phyloP scores from a whole-genome alignment of 2,888 invertebrate genomes.

The Napeogenes inachia region DNA sequence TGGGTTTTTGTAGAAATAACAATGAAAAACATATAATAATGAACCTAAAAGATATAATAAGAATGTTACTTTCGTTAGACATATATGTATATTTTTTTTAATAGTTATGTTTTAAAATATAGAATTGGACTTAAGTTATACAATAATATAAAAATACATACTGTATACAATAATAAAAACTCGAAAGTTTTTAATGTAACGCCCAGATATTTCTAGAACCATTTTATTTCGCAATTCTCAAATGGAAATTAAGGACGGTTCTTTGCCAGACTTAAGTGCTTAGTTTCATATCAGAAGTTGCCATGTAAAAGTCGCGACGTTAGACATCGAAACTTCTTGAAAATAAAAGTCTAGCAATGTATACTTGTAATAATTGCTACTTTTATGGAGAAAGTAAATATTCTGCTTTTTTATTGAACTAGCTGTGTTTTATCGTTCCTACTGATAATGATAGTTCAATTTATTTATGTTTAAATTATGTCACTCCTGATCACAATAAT shows the following conservation, averaged over 20 bases:
- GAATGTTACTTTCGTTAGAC: too few species aligned
- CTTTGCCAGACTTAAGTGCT: slow-evolving; percentile 21
- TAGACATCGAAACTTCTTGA: slow-evolving; percentile 20
- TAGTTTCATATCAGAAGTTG: slow-evolving; percentile 25
- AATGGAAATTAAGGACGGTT: slow-evolving; percentile 26
- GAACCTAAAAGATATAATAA: too few species aligned
- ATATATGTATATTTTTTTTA: too few species aligned
- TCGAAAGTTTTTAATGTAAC: slow-evolving; percentile 14
- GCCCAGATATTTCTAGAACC: slow-evolving; percentile 10
- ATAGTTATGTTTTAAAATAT: too few species aligned
- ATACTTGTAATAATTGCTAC: slow-evolving; percentile 1
- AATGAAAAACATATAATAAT: too few species aligned
- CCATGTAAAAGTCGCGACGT: slow-evolving; percentile 16
- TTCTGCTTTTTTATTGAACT: background rate
- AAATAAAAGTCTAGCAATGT: slow-evolving; percentile 14
- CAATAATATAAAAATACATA: background rate
- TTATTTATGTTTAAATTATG: too few species aligned
- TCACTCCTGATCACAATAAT: too few species aligned
- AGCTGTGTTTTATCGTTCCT: background rate
- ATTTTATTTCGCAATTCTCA: slow-evolving; percentile 23
- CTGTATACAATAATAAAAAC: background rate
- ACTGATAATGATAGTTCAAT: too few species aligned
- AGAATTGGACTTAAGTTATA: background rate
- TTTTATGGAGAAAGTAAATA: background rate
- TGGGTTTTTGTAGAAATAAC: too few species aligned